phyloP scores from a whole-genome alignment of 2,888 invertebrate genomes.

The Cerceris rybyensis region DNA sequence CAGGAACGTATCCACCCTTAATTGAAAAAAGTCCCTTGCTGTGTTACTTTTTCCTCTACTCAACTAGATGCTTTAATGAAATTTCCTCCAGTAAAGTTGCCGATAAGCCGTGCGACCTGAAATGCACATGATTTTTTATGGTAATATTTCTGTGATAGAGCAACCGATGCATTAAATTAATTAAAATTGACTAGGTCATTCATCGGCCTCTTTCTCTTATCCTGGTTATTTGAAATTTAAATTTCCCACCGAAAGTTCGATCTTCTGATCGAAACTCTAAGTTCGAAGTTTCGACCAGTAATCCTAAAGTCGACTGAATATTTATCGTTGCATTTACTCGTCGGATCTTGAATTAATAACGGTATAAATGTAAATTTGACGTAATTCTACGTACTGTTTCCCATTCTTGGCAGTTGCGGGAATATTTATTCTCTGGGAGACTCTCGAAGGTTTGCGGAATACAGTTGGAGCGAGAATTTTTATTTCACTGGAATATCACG shows the following conservation, averaged over 20 bases:
- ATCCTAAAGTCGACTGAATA: background rate
- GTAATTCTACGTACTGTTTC: too few species aligned
- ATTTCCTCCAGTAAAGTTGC: background rate
- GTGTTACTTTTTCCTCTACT: background rate
- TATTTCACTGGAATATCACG: constrained; percentile 1
- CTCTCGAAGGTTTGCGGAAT: background rate
- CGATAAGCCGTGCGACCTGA: background rate
- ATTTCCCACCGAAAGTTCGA: background rate
- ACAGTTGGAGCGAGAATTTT: background rate
- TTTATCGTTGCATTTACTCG: too few species aligned
- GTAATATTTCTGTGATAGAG: background rate
- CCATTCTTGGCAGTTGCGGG: too few species aligned
- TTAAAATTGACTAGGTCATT: constrained; percentile 6
- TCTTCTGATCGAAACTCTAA: background rate
- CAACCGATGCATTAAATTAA: constrained; percentile 8
- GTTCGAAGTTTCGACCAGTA: constrained; percentile 10
- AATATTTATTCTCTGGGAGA: background rate
- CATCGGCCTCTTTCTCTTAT: background rate
- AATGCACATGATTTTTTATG: background rate
- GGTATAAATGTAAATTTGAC: too few species aligned
- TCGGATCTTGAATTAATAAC: too few species aligned
- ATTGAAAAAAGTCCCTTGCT: background rate
- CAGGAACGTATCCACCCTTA: background rate
- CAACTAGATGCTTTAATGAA: constrained; percentile 4
- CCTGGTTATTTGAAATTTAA: constrained; percentile 2